Evolutionary conservation across 2,888 invertebrate species (phyloP), one percentile per base, ranked within the genome.

Genomic region (Pycnomerus fuliginosus): DNA sequence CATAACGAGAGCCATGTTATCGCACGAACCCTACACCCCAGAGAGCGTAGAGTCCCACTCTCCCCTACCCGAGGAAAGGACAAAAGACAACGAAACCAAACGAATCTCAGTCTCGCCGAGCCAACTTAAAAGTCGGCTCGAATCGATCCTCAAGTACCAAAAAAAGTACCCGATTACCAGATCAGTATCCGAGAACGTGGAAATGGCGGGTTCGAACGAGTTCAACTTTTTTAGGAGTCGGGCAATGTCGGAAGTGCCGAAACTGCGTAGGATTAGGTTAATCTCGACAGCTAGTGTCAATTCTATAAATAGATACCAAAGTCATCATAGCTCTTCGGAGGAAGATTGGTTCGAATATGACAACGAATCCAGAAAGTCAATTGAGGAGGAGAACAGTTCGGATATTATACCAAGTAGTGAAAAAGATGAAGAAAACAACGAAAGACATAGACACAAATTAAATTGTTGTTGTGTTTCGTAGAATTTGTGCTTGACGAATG

Each of bases 1-100:
- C 47, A 72, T 75, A 50, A 68, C 75, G 57, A 72, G 72, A 52
- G 70, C 68, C 40, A 71, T 69, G 71, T 56, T 72, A 20, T 55
- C 60, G 61, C 71, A 82, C 60, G 87, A 87, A 57, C 88, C 89
- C 0, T 89, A 89, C 59, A 89, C 89, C 0, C 89, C 89, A n/a
- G 89, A 89, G 61, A 87, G 87, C 67, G 77, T 82, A 51, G 88
- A 88, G 60, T 87, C 87, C 13, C 85, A 82, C 58, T 84, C 85
- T 28, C 87, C 88, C 0, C 76, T 77, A 47, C 75, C 78, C 0
- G 80, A 75, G 0, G 80, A 75, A 49, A 62, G 72, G 3, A 58
- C 62, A 25, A 72, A 74, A 34, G 56, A 58, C 23, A 71, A 75
- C 39, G 52, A 73, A 32, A 4, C 7, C 25, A 25, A 64, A 20